Evolutionary conservation across 2,888 invertebrate genomes (phyloP).

Genomic region (Eilema sororculum): DNA sequence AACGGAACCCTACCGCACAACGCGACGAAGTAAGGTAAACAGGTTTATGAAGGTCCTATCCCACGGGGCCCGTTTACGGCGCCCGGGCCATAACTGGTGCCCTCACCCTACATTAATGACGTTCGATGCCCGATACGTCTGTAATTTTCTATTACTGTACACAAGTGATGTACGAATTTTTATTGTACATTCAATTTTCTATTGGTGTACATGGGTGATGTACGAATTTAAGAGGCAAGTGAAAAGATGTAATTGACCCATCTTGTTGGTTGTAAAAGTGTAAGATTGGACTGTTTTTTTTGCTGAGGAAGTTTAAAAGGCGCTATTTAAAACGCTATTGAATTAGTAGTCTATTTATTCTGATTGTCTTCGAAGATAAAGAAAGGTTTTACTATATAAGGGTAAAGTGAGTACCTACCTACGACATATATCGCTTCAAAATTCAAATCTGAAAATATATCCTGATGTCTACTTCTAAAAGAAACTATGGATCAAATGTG

Average conservation of each 20-base stretch:
- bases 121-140: slow-evolving; percentile 40
- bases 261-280: background rate
- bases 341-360: no score
- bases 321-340: no score
- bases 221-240: background rate
- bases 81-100: slow-evolving; percentile 46
- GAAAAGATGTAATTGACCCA: background rate
- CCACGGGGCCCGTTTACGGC: slow-evolving; percentile 56
- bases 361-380: no score
- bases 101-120: slow-evolving; percentile 57
- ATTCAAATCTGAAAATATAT: no score
- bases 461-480: no score
- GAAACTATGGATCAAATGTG: no score
- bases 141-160: slow-evolving; percentile 42
- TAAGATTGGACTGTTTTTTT: background rate
- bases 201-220: slow-evolving; percentile 17
- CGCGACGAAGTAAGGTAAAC: slow-evolving; percentile 63
- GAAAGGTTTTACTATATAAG: no score
- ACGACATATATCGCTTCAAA: no score
- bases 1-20: slow-evolving; percentile 51
- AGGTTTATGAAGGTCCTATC: slow-evolving; percentile 64
- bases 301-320: no score
- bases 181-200: slow-evolving; percentile 28
- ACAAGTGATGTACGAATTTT: slow-evolving; percentile 8
- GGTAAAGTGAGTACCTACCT: no score